Evolutionary conservation across 2,888 invertebrate species (phyloP).

Genomic region (Trichogramma dendrolimi): DNA sequence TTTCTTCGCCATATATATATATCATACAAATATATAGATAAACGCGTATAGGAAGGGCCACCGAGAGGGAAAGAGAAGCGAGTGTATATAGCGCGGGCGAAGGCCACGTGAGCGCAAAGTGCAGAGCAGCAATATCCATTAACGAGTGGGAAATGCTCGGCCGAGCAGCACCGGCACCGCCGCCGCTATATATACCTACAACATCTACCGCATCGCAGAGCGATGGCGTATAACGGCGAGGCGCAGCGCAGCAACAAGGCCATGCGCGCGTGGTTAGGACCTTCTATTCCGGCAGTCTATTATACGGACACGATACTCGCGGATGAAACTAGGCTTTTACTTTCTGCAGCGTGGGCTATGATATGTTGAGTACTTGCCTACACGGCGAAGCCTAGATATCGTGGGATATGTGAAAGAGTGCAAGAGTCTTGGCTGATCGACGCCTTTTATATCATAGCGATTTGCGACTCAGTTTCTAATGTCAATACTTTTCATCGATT

Average conservation of each 20-base stretch:
- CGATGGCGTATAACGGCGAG: not conserved
- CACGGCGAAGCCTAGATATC: too few relatives aligned
- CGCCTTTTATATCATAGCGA: too few relatives aligned
- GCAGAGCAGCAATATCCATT: conserved; percentile 29
- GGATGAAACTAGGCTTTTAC: too few relatives aligned
- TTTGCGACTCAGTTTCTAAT: too few relatives aligned
- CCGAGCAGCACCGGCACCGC: conserved; percentile 8
- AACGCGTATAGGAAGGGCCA: not conserved
- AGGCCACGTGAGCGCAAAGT: conserved; percentile 10
- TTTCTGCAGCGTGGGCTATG: too few relatives aligned
- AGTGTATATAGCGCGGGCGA: not conserved
- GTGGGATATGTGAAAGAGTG: too few relatives aligned
- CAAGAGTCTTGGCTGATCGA: too few relatives aligned
- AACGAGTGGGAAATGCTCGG: conserved; percentile 28
- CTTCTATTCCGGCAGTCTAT: too few relatives aligned
- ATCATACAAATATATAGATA: not conserved
- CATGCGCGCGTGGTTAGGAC: not conserved
- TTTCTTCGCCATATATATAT: conserved; percentile 4
- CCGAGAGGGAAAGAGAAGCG: not conserved
- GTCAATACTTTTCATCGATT: too few relatives aligned
- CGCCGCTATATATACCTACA: not conserved
- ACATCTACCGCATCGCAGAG: too few relatives aligned
- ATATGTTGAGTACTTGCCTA: too few relatives aligned
- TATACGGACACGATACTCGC: too few relatives aligned
- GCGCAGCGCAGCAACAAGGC: conserved; percentile 6